phyloP scores from a whole-genome alignment of 2,797 vertebrate genomes.

The Adrianichthys oophorus region DNA sequence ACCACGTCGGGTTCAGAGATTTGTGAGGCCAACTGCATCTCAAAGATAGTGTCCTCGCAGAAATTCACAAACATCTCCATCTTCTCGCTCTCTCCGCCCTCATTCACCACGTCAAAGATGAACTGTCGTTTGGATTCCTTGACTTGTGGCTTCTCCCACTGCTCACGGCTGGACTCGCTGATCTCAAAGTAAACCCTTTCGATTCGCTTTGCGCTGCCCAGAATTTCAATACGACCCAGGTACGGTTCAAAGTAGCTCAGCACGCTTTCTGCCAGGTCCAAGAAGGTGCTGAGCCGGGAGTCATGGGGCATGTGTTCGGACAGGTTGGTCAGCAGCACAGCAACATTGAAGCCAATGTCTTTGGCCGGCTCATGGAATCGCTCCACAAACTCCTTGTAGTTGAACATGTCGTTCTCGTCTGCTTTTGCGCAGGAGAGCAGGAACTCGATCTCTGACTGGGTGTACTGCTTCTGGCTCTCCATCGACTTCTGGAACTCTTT shows the following conservation, averaged over 20 bases:
- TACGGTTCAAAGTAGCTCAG: conserved; percentile 97
- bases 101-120: conserved; percentile 99
- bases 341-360: conserved; percentile 98
- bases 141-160: conserved; percentile 99
- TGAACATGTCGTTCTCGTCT: conserved; percentile 92
- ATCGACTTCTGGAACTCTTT: conserved; percentile 97
- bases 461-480: conserved; percentile 97
- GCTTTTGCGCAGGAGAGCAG: conserved; percentile 93
- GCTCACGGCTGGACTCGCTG: conserved; percentile 94
- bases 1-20: conserved; percentile 89
- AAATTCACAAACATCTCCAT: conserved; percentile 99
- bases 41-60: conserved; percentile 99
- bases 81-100: conserved; percentile 96
- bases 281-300: conserved; percentile 86
- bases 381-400: conserved; percentile 94
- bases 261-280: conserved; percentile 92
- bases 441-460: conserved; percentile 92
- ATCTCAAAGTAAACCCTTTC: conserved; percentile 99
- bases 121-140: conserved; percentile 98
- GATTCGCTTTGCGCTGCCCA: conserved; percentile 96
- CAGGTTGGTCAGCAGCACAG: conserved; percentile 93
- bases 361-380: conserved; percentile 96
- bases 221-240: conserved; percentile 96
- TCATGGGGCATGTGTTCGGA: conserved; percentile 98
- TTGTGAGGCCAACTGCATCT: conserved; percentile 98